These are phyloP conservation scores for Scaptomyza cyrtandrae DNA, from an alignment of 2,888 invertebrate genomes.

Conservation along the genomic window DNA sequence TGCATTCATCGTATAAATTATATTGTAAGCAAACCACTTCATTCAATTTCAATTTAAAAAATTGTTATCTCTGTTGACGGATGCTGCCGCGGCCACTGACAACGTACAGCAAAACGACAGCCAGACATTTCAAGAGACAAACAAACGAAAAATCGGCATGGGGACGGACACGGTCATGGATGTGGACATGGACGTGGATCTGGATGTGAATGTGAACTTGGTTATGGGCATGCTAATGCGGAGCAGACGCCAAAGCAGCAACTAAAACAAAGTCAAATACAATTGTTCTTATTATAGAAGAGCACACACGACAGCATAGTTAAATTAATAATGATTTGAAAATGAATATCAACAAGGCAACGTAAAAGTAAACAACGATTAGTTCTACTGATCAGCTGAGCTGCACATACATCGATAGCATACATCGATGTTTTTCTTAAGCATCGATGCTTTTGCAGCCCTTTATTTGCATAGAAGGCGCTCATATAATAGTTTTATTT, in stretches of 20 bases:
- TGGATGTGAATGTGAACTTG: conserved; percentile 27
- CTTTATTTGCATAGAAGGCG: not conserved
- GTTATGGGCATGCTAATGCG: conserved; percentile 8
- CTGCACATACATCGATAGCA: not conserved
- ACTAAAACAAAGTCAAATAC: conserved; percentile 3
- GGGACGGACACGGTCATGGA: conserved; percentile 15
- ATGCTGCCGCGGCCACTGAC: conserved; percentile 82
- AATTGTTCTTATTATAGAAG: not conserved
- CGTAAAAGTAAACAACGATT: not conserved
- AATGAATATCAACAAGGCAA: not conserved
- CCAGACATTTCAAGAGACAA: conserved; percentile 67
- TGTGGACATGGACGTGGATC: conserved; percentile 7
- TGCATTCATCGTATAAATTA: conserved; percentile 84
- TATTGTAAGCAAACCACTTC: conserved; percentile 85
- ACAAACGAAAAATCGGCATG: conserved; percentile 38
- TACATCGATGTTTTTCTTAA: not conserved
- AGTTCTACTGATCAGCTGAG: not conserved
- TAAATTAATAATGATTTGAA: not conserved
- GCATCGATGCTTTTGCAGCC: not conserved
- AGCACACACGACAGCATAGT: not conserved
- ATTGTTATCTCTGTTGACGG: conserved; percentile 83
- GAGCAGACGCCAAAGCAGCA: conserved; percentile 4
- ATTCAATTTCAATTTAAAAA: conserved; percentile 85
- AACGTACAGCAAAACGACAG: conserved; percentile 76
- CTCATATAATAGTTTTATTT: not conserved